Conservation (phyloP, 1,140 invertebrate species). For the Oreohelix idahoensis region DNA sequence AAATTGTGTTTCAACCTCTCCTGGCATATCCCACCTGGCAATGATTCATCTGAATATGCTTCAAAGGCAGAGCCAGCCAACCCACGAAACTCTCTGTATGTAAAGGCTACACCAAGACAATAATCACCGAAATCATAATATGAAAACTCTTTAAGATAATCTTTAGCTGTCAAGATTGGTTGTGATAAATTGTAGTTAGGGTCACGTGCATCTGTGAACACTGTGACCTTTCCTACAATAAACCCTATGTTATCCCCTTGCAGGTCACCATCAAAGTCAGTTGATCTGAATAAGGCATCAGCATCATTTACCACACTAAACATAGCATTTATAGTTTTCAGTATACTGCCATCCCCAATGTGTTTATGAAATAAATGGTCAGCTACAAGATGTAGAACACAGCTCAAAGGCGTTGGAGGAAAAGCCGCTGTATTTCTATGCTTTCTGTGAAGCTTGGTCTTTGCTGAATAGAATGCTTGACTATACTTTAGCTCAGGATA, state of each 20-base stretch:
- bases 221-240: constrained; percentile 54
- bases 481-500: background rate
- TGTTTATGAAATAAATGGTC: constrained; percentile 58
- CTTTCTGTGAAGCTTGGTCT: background rate
- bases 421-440: background rate
- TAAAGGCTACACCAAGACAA: constrained; percentile 62
- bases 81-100: constrained; percentile 57
- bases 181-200: constrained; percentile 46
- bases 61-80: constrained; percentile 57
- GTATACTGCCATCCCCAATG: constrained; percentile 46
- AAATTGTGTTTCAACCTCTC: constrained; percentile 27
- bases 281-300: constrained; percentile 59
- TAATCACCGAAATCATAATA: constrained; percentile 54
- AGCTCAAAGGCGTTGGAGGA: constrained; percentile 30
- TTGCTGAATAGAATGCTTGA: background rate
- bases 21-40: constrained; percentile 52
- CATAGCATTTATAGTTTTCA: constrained; percentile 55
- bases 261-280: constrained; percentile 63
- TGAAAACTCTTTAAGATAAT: constrained; percentile 61
- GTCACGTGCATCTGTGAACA: constrained; percentile 42
- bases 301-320: constrained; percentile 51
- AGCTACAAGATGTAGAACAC: constrained; percentile 56
- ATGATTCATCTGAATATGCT: constrained; percentile 48
- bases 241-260: constrained; percentile 65
- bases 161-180: constrained; percentile 32